Percentiles rank a stretch among this genome's conserved stretches.
Conservation (phyloP, 53 echinoderm and acorn worm species). For the Holothuria scabra region DNA sequence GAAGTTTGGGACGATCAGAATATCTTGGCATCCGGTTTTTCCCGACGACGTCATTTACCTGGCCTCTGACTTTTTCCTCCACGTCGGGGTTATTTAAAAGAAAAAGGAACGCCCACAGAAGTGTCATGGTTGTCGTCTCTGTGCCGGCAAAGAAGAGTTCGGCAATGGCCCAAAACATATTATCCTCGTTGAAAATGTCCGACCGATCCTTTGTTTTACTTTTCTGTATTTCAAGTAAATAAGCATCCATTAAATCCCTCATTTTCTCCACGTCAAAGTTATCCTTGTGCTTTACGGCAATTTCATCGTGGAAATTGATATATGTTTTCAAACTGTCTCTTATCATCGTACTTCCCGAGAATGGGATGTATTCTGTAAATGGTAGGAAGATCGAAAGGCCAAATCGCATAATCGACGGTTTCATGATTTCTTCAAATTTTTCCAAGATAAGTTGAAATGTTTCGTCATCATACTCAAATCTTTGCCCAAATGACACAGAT, state of each 20-base stretch:
- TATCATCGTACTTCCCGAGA: not conserved
- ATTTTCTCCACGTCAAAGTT: no score
- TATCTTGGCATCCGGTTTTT: constrained; percentile 10
- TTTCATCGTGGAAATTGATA: not conserved
- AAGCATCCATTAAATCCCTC: constrained; percentile 4
- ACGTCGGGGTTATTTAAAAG: constrained; percentile 24
- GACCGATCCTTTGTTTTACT: not conserved
- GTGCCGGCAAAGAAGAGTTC: constrained; percentile 41
- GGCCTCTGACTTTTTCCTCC: not conserved
- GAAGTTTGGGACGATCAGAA: constrained; percentile 30
- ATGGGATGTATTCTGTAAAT: constrained; percentile 10
- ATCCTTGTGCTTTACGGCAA: not conserved
- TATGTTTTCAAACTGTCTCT: not conserved
- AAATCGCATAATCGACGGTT: not conserved
- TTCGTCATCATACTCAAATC: constrained; percentile 43
- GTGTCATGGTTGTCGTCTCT: constrained; percentile 25
- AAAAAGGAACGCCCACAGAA: constrained; percentile 6
- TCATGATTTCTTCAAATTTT: not conserved
- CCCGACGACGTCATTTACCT: constrained; percentile 15
- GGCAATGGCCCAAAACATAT: constrained; percentile 24
- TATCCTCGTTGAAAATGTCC: constrained; percentile 24
- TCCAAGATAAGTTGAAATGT: constrained; percentile 3
- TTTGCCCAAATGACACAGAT: not conserved
- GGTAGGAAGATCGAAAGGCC: constrained; percentile 25
- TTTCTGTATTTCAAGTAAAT: not conserved